Evolutionary conservation across 2,888 invertebrate genomes (phyloP).

Genomic region (Nomada fucata): DNA sequence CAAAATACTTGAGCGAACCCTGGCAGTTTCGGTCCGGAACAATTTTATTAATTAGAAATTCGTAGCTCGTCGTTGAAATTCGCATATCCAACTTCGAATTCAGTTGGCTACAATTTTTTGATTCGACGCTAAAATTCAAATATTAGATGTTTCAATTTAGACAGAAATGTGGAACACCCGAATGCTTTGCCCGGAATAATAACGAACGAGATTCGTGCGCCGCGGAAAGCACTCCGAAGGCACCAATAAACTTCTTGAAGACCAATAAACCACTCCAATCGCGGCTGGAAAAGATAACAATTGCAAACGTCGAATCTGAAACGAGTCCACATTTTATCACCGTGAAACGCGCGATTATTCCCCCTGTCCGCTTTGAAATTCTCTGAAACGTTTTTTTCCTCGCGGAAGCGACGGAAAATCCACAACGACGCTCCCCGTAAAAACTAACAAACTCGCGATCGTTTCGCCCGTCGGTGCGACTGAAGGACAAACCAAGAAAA

Average conservation of each 20-base stretch:
- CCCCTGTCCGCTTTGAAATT: not conserved
- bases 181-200: not conserved
- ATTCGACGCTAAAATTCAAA: not conserved
- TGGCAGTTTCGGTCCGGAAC: too few species aligned
- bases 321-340: conserved; percentile 23
- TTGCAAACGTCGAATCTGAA: conserved; percentile 2
- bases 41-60: not conserved
- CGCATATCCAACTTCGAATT: too few species aligned
- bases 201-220: not conserved
- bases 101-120: too few species aligned
- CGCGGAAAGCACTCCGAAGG: conserved; percentile 5
- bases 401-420: not conserved
- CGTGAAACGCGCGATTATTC: conserved; percentile 23
- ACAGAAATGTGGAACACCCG: not conserved
- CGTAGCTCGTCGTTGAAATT: not conserved
- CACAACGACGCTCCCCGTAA: too few species aligned
- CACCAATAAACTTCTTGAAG: conserved; percentile 34
- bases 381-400: not conserved
- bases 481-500: too few species aligned
- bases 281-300: conserved; percentile 34
- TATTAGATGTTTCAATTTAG: not conserved
- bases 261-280: conserved; percentile 30
- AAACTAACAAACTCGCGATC: not conserved
- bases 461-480: not conserved
- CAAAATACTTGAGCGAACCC: not conserved